Evolutionary conservation across 2,888 invertebrate genomes (phyloP).

Genomic region (Ochropacha duplaris): DNA sequence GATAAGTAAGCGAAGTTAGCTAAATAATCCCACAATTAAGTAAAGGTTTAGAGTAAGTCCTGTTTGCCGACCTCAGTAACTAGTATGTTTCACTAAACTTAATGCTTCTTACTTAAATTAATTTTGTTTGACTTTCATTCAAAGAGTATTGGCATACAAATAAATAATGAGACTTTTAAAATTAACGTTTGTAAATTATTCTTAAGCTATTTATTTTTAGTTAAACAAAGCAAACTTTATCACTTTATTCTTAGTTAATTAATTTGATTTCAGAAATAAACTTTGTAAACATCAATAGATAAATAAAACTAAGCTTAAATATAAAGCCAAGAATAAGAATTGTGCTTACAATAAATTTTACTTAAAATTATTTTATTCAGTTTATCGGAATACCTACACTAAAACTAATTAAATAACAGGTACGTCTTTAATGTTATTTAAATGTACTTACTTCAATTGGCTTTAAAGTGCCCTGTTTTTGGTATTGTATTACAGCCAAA

Average conservation of each 20-base stretch:
- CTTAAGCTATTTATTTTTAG: not conserved
- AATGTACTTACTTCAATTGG: no score
- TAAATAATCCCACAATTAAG: slow-evolving; percentile 62
- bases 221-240: not conserved
- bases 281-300: not conserved
- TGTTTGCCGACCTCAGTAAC: slow-evolving; percentile 40
- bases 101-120: slow-evolving; percentile 29
- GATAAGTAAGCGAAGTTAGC: slow-evolving; percentile 58
- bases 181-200: not conserved
- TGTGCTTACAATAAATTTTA: no score
- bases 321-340: not conserved
- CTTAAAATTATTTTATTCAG: no score
- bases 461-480: no score
- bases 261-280: not conserved
- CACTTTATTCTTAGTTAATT: not conserved
- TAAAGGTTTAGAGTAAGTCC: slow-evolving; percentile 51
- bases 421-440: no score
- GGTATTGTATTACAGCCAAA: no score
- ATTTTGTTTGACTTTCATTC: slow-evolving; percentile 12
- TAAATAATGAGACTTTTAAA: not conserved
- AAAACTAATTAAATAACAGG: no score
- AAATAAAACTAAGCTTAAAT: not conserved
- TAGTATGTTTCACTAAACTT: slow-evolving; percentile 36
- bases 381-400: no score
- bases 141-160: not conserved